Evolutionary conservation across 2,113 vertebrate species (phyloP), one percentile per base, ranked within the genome.

Genomic region (Papio anubis): DNA sequence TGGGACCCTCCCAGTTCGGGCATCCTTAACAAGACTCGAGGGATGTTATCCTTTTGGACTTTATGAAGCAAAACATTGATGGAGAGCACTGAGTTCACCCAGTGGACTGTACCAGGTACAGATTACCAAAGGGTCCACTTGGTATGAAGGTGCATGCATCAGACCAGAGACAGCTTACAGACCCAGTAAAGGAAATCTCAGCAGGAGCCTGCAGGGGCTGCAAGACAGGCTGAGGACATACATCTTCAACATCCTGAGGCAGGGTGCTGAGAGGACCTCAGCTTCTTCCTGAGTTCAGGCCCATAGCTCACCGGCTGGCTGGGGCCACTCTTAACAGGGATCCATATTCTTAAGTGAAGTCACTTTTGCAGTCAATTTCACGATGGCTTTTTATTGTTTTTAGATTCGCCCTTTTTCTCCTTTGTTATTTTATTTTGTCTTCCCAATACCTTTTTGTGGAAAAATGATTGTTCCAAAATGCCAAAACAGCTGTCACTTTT

Each of bases 401-500:
- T 88, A 81, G 68, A 32, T 70, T 57, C 18, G 55, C 21, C 1
- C 23, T 38, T 48, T 11, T 78, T 76, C 92, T 70, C 5, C 1
- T 59, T 94, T 66, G 50, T 40, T 50, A 55, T 38, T 88, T 90
- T 10, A 55, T 88, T 90, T 88, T 30, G n/a, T 83, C 6, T 66
- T 94, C 3, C 10, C 38, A 38, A 20, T 14, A 50, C 35, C 32
- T 70, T 90, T 91, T 30, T 32, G 8, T 55, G 52, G 81, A 68
- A 86, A 86, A 96, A 57, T 23, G 43, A 75, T 21, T 92, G 14
- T 83, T 97, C 59, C 57, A 70, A 70, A 75, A 88, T 32, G n/a
- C 13, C 92, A 64, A 81, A 94, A 52, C 43, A 68, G 72, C 6
- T 2, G 43, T 81, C 48, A 30, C 30, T 76, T 90, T 93, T 43